These are phyloP conservation scores for Hexactinellida sp. DNA, from an alignment of 37 sponge, comb jelly and placozoan species.

Conservation along the genomic window DNA sequence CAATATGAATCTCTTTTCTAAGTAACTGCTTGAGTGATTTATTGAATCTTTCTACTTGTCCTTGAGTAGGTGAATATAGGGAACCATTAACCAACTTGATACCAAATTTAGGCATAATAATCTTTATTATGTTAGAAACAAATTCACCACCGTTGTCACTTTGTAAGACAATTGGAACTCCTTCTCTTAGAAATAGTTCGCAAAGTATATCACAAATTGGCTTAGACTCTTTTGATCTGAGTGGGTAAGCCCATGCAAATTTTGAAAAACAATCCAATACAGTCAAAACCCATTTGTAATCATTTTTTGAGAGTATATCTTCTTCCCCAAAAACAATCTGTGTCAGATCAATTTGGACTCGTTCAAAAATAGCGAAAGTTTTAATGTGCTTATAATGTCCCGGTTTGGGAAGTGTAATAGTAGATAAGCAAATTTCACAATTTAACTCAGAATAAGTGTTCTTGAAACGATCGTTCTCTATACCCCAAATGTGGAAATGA, in stretches of 20 bases:
- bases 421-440: constrained; percentile 14
- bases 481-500: constrained; percentile 15
- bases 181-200: not conserved
- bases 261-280: not conserved
- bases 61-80: not conserved
- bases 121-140: not conserved
- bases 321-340: not conserved
- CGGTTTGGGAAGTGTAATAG: not conserved
- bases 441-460: not conserved
- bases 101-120: not conserved
- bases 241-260: not conserved
- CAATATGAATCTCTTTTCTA: not conserved
- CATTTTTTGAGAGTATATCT: constrained; percentile 3
- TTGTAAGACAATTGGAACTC: not conserved
- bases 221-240: not conserved
- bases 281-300: not conserved
- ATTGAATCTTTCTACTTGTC: not conserved
- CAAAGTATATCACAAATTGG: not conserved
- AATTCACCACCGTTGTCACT: not conserved
- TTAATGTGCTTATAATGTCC: constrained; percentile 6
- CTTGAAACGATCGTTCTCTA: not conserved
- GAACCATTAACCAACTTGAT: not conserved
- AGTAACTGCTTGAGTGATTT: not conserved
- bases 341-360: constrained; percentile 9
- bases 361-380: not conserved